These are phyloP conservation scores for Lycia hirtaria DNA, from an alignment of 2,888 invertebrate genomes.

Conservation along the genomic window DNA sequence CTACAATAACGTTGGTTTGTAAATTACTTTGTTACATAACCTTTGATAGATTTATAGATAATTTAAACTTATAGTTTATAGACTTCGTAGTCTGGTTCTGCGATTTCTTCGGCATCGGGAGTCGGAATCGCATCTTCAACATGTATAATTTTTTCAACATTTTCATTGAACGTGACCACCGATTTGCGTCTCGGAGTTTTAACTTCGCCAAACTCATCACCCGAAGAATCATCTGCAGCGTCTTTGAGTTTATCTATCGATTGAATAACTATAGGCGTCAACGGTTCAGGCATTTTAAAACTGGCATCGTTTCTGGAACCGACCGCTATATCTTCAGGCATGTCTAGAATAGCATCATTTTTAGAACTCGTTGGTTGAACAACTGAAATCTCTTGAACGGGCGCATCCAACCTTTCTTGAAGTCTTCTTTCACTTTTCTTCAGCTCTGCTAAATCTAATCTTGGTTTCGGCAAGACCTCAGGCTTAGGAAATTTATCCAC, in stretches of 20 bases:
- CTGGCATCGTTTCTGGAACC: slow-evolving; percentile 51
- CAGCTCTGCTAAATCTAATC: slow-evolving; percentile 70
- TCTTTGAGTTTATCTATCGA: slow-evolving; percentile 77
- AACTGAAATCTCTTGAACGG: slow-evolving; percentile 51
- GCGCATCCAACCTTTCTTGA: slow-evolving; percentile 70
- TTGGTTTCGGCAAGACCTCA: slow-evolving; percentile 50
- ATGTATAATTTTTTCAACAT: slow-evolving; percentile 81
- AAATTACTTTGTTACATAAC: neutral
- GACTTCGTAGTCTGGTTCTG: slow-evolving; percentile 57
- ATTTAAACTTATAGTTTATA: slow-evolving; percentile 56
- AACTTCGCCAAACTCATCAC: slow-evolving; percentile 76
- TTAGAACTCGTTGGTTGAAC: slow-evolving; percentile 48
- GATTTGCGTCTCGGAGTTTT: slow-evolving; percentile 69
- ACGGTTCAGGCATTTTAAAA: slow-evolving; percentile 56
- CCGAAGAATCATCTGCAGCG: slow-evolving; percentile 64
- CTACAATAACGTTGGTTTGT: neutral
- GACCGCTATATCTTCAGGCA: slow-evolving; percentile 35
- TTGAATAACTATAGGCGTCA: slow-evolving; percentile 69
- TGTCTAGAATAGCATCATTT: slow-evolving; percentile 53
- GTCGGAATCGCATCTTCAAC: slow-evolving; percentile 68
- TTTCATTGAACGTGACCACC: slow-evolving; percentile 84
- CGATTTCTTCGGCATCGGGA: slow-evolving; percentile 46
- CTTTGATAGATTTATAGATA: neutral
- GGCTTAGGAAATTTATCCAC: slow-evolving; percentile 52
- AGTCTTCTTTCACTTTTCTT: slow-evolving; percentile 71